Percentiles rank a stretch among this genome's conserved stretches.
Evolutionary conservation across 2,797 vertebrate genomes (phyloP).

Genomic region (Austrolebias charrua): DNA sequence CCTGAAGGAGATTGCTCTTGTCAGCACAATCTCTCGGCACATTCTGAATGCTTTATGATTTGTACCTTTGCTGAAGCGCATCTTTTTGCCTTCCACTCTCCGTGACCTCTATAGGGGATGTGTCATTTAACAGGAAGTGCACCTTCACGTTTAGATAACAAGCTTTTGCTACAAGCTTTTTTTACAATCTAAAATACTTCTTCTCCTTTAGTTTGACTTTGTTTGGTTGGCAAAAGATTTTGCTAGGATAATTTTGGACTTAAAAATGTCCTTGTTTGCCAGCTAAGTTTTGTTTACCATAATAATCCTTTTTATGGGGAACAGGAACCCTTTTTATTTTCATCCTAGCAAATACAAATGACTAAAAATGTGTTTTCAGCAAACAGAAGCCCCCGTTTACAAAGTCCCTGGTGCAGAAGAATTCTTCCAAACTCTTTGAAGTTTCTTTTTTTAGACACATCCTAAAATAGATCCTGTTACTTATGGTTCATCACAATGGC

Average conservation of each 20-base stretch:
- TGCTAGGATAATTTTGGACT: neutral
- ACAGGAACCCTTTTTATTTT: neutral
- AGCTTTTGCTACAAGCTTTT: neutral
- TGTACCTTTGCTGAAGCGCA: slow-evolving; percentile 19
- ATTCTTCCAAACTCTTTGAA: neutral
- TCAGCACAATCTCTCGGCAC: slow-evolving; percentile 61
- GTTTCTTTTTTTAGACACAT: neutral
- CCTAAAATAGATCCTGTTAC: neutral
- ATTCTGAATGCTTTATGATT: slow-evolving; percentile 56
- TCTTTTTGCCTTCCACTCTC: slow-evolving; percentile 21
- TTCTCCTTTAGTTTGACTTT: neutral
- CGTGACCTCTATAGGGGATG: slow-evolving; percentile 38
- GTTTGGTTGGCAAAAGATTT: neutral
- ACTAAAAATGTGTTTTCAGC: neutral
- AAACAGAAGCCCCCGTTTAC: neutral
- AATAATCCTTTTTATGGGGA: too few species aligned
- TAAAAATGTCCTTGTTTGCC: too few species aligned
- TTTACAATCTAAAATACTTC: neutral
- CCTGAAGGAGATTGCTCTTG: slow-evolving; percentile 48
- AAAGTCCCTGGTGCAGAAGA: neutral
- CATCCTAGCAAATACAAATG: neutral
- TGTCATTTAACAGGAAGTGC: slow-evolving; percentile 15
- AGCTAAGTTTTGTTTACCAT: too few species aligned
- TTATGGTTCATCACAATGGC: neutral
- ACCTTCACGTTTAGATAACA: slow-evolving; percentile 19